phyloP scores from a whole-genome alignment of 1,140 invertebrate genomes.

The Dreissena polymorpha region DNA sequence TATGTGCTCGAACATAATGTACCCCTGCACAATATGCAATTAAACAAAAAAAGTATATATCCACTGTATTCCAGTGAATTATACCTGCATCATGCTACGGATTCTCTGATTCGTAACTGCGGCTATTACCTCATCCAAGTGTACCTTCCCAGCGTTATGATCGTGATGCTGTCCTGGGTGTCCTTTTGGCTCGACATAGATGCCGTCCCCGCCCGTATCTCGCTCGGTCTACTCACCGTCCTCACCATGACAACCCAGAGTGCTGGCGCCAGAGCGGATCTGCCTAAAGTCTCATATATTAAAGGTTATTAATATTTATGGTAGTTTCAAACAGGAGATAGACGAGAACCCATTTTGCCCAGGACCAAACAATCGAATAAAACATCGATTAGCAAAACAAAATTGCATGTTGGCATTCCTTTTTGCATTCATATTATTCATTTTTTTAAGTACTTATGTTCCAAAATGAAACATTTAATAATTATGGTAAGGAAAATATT shows the following conservation, averaged over 20 bases:
- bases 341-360: too few species aligned
- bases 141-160: slow-evolving; percentile 70
- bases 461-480: too few species aligned
- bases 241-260: slow-evolving; percentile 79
- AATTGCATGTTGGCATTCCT: too few species aligned
- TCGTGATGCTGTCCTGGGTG: slow-evolving; percentile 95
- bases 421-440: too few species aligned
- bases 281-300: slow-evolving; percentile 81
- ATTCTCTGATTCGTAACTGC: slow-evolving; percentile 60
- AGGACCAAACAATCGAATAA: too few species aligned
- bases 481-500: too few species aligned
- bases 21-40: too few species aligned
- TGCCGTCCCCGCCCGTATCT: slow-evolving; percentile 83
- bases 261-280: slow-evolving; percentile 66
- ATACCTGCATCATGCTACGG: slow-evolving; percentile 64
- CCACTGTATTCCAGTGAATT: slow-evolving; percentile 59
- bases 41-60: too few species aligned
- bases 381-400: too few species aligned
- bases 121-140: slow-evolving; percentile 72
- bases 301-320: slow-evolving; percentile 77
- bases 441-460: too few species aligned
- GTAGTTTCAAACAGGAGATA: too few species aligned
- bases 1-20: too few species aligned
- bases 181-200: slow-evolving; percentile 92
- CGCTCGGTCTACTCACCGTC: slow-evolving; percentile 77